Base-by-base conservation (phyloP, 2,797 vertebrate genomes). In the Denticeps clupeoides region DNA sequence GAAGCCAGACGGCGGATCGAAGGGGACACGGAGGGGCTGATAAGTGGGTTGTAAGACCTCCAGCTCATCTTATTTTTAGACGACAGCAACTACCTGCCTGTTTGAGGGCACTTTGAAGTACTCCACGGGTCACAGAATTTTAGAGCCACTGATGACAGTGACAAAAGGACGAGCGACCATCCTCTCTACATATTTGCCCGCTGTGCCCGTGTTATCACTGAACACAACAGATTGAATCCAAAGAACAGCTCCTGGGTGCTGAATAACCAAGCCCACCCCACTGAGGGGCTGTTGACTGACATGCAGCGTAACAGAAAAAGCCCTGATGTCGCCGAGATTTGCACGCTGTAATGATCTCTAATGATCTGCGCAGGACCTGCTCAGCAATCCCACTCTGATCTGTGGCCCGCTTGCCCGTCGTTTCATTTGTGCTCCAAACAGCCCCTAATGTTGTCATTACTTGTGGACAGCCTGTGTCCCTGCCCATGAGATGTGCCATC, bases 41-140 rank as follows among this genome's bases (percentile, higher is more conserved):
- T 41, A 46, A 50, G 37, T 9, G 42, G 28, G 42, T 37, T 7
- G 18, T 8, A 27, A 46, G 43, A 15, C 18, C 23, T 40, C 29
- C 25, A 51, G 24, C 52, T 43, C 8, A 47, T 28, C 33, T 40
- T 44, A 44, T 45, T 56, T 55, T 60, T 45, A 60, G 58, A 51
- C 18, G 44, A 50, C 35, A 38, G n/a, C n/a, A n/a, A n/a, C n/a
- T n/a, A n/a, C n/a, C n/a, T n/a, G n/a, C n/a, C n/a, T n/a, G n/a
- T n/a, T n/a, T n/a, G n/a, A n/a, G n/a, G n/a, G n/a, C n/a, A n/a
- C n/a, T n/a, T n/a, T n/a, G n/a, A 56, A 16, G 13, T 54, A 40
- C 27, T 5, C 43, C 40, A 41, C 9, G 16, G 37, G 26, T 45
- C 47, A 56, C 40, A 50, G 29, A 7, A 11, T 37, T 52, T 29